Base-by-base conservation (phyloP, 2,113 vertebrate genomes). In the Oplegnathus fasciatus region DNA sequence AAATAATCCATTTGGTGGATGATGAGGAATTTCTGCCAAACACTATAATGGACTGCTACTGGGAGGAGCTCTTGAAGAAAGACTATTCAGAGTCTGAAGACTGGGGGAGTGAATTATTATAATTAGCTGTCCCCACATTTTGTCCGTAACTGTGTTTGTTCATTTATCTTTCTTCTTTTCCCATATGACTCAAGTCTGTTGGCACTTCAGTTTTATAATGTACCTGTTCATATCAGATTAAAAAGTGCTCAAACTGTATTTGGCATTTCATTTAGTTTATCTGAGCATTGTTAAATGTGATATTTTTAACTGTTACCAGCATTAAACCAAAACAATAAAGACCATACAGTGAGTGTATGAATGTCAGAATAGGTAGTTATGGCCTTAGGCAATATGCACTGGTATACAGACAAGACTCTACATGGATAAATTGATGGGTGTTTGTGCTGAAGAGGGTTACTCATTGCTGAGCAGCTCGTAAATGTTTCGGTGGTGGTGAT, bases 21-120 rank as follows among this genome's bases (percentile, higher is more conserved):
- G 86, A 96, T 73, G 95, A 96, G n/a, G 98, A 98, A 88, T 92
- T 97, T 78, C 82, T 97, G 7, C 97, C 97, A 0, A 94, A 87
- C 7, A 83, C 94, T 46, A 4, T 93, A 24, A 95, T 97, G 95
- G 96, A 98, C 80, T 78, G 86, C 42, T 83, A 96, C 68, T 99
- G 98, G 98, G 93, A 89, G 76, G 94, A 91, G 75, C 95, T 96
- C 66, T 71, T 78, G 30, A 87, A 91, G 22, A 87, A 72, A 71
- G 90, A 94, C 24, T 15, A 0, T 26, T 17, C 13, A 1, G 81
- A 86, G 20, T 58, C 20, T 32, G 76, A 91, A 0, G 92, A 91
- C 44, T 95, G 94, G 92, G 44, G 9, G 2, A 58, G 32, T 82
- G 68, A 86, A 28, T 17, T 44, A 40, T 72, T 30, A 2, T 6